Evolutionary conservation across 2,797 vertebrate genomes (phyloP).

Genomic region (Staurois parvus): DNA sequence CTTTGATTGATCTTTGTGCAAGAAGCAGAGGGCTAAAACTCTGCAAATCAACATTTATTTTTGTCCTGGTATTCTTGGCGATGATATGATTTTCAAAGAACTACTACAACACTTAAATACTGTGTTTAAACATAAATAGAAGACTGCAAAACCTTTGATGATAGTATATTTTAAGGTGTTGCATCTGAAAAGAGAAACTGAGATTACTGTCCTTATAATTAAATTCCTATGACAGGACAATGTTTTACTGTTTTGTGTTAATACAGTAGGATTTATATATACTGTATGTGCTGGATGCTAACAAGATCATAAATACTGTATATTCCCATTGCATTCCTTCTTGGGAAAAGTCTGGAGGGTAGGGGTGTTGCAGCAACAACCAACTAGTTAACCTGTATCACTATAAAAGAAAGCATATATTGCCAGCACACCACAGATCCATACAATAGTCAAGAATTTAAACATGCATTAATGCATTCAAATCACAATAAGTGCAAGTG

Average conservation of each 20-base stretch:
- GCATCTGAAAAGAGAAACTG: neutral
- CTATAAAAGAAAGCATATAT: too few species aligned
- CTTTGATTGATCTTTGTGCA: too few species aligned
- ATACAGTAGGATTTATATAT: neutral
- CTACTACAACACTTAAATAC: slow-evolving; percentile 6
- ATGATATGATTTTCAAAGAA: neutral
- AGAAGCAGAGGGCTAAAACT: neutral
- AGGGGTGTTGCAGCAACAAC: too few species aligned
- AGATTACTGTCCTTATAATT: neutral
- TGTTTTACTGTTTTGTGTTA: neutral
- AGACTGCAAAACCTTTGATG: slow-evolving; percentile 13
- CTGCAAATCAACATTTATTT: neutral
- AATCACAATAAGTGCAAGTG: too few species aligned
- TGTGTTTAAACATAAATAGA: slow-evolving; percentile 27
- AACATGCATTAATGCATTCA: too few species aligned
- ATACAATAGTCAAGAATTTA: too few species aligned
- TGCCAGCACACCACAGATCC: too few species aligned
- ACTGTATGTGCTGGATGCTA: too few species aligned
- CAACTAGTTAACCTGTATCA: too few species aligned
- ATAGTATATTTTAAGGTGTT: slow-evolving; percentile 7
- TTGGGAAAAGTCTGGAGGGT: too few species aligned
- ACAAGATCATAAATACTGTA: too few species aligned
- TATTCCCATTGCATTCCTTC: too few species aligned
- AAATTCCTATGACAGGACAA: neutral
- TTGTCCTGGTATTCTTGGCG: neutral